Base-by-base conservation (phyloP, 2,888 invertebrate species). In the Coelinius sp. region DNA sequence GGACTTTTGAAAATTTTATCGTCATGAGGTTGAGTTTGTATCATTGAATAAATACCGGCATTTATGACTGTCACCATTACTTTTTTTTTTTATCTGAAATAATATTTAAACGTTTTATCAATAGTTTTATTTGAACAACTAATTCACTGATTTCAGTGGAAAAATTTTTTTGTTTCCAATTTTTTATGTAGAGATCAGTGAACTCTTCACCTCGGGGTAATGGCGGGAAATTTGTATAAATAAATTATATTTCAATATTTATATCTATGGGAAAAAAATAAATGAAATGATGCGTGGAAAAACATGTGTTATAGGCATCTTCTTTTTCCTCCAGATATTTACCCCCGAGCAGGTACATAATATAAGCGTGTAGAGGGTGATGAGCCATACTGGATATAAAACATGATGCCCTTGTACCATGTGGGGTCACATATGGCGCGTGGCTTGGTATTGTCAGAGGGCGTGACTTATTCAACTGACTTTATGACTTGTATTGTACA, bases 361-460 rank as follows among this genome's bases (percentile, higher is more conserved):
- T 59, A 59, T 17, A 20, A 59, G 59, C 59, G 31, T 59, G 59
- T 35, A 31, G 59, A 59, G 59, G 59, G 35, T 59, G 59, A 59
- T 59, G 59, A 59, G 59, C n/a, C 59, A 59, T 59, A 35, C 59
- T 59, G 59, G 10, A 2, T 17, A 31, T 10, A 59, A 35, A 31
- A 35, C 35, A 59, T 59, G 17, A 35, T 59, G 59, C 59, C 31
- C n/a, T n/a, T 10, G 35, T 59, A 59, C 59, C 84, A 84, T 84
- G 83, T 84, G 84, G 80, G 77, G 79, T 73, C 82, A 76, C 84
- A 84, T 84, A 84, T 84, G 84, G 83, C 84, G 82, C 82, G 84
- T 84, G 84, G 84, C 84, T 84, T 83, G 79, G 82, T 79, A 83
- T 83, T 84, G 84, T 83, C 78, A 80, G 78, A 68, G 77, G 78